Conservation (phyloP, 2,888 invertebrate species). For the Pseudolycoriella hygida region DNA sequence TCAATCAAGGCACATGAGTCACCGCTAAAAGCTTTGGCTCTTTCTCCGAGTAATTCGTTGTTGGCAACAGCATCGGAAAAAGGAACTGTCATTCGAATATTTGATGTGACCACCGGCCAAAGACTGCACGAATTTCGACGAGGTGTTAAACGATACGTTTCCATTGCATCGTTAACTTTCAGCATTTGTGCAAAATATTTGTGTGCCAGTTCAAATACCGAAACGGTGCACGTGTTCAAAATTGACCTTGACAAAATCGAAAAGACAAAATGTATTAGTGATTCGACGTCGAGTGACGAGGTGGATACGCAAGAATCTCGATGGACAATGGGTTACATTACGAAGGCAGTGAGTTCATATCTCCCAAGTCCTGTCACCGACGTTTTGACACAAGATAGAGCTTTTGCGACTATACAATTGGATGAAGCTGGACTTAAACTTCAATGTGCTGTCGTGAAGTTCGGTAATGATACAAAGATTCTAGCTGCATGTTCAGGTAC, state of each 20-base stretch:
- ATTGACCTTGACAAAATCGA: too few species aligned
- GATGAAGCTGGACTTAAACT: conserved; percentile 24
- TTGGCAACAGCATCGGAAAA: conserved; percentile 28
- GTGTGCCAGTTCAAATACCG: conserved; percentile 28
- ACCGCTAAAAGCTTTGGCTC: conserved; percentile 23
- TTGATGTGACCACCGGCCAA: conserved; percentile 27
- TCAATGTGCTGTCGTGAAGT: conserved; percentile 23
- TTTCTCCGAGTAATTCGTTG: conserved; percentile 24
- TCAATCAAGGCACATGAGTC: conserved; percentile 26
- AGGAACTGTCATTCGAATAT: conserved; percentile 29
- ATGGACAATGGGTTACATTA: conserved; percentile 22
- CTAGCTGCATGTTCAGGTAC: conserved; percentile 23
- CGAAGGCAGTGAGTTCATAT: conserved; percentile 26
- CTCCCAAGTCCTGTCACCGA: conserved; percentile 26
- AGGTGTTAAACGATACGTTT: conserved; percentile 26
- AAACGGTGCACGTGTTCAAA: conserved; percentile 28
- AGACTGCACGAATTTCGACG: conserved; percentile 27
- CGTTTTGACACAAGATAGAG: conserved; percentile 27
- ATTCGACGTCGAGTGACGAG: conserved; percentile 5
- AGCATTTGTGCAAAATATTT: conserved; percentile 23
- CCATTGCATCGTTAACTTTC: conserved; percentile 26
- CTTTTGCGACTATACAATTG: conserved; percentile 25
- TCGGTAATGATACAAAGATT: conserved; percentile 23
- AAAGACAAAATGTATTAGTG: too few species aligned
- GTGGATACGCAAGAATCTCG: conserved; percentile 6